Percentiles rank a stretch among this genome's conserved stretches.
Evolutionary conservation across 2,888 invertebrate genomes (phyloP).

Genomic region (Eremobia ochroleuca): DNA sequence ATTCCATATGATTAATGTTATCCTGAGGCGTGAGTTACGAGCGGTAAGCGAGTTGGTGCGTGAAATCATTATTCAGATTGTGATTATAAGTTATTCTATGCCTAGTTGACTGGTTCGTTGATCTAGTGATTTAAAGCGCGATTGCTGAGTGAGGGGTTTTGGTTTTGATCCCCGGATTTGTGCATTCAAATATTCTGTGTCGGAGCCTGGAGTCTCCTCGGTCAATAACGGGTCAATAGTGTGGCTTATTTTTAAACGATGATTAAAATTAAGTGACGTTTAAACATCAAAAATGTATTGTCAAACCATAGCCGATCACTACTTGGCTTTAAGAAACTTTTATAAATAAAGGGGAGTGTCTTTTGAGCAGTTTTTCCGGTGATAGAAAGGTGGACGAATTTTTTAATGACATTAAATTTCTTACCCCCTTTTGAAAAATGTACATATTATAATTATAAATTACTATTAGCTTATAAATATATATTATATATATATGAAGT

Average conservation of each 20-base stretch:
- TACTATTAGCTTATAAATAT: not conserved
- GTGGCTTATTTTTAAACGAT: no score
- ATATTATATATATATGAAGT: not conserved
- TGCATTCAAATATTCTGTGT: not conserved
- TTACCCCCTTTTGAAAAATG: not conserved
- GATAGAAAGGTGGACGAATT: not conserved
- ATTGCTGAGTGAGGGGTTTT: not conserved
- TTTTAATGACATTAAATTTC: not conserved
- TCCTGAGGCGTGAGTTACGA: conserved; percentile 19
- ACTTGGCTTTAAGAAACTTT: no score
- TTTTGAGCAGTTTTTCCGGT: not conserved
- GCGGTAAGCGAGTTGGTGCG: conserved; percentile 22
- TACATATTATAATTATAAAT: not conserved
- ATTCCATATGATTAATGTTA: conserved; percentile 69
- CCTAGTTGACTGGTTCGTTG: not conserved
- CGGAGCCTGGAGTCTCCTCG: not conserved
- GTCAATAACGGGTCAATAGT: not conserved
- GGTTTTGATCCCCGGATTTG: not conserved
- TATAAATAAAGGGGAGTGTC: no score
- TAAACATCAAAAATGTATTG: no score
- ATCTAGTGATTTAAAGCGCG: not conserved
- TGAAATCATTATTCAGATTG: conserved; percentile 15
- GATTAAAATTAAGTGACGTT: no score
- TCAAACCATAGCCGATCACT: no score
- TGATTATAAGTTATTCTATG: not conserved